Base-by-base conservation (phyloP, 2,797 vertebrate species). In the Xyrichtys novacula region DNA sequence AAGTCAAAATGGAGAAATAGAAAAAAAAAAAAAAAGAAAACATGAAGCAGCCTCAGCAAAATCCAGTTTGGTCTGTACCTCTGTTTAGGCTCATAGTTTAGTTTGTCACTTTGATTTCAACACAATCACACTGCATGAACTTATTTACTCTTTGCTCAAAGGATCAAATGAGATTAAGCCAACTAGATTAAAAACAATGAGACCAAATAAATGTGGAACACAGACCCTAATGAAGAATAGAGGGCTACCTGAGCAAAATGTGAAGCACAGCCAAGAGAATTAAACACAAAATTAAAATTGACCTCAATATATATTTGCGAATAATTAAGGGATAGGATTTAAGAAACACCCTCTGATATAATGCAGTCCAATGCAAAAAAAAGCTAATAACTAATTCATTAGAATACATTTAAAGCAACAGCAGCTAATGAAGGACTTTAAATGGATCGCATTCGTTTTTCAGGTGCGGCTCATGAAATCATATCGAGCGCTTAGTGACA, bases 181-280 rank as follows among this genome's bases (percentile, higher is more conserved):
- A 28, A 71, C 23, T 20, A 32, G 5, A 28, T 42, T 6, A 9
- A 32, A 65, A 69, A 77, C 32, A 55, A 48, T n/a, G 2, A 2
- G 52, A 12, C 67, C 1, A 52, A 38, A 74, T 15, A 36, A 29
- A 48, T 16, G 20, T 31, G 64, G 71, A 42, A 70, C 49, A 34
- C 20, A 12, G n/a, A 74, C 25, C 34, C 40, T 25, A 23, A 65
- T 20, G 48, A 58, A 55, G 59, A 59, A 62, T 72, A 49, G 20
- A 67, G 63, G 48, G 65, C 78, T 85, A 85, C 86, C 89, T 88
- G 88, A 91, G 89, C 65, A 65, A 79, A 78, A 81, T 48, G 56
- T 67, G 72, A 17, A 61, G 25, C 64, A 62, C 23, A 50, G 29
- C 39, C 16, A 59, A 56, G 71, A 69, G 0, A 62, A 63, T n/a